phyloP scores from a whole-genome alignment of 2,797 vertebrate genomes.

The Tragelaphus oryx region DNA sequence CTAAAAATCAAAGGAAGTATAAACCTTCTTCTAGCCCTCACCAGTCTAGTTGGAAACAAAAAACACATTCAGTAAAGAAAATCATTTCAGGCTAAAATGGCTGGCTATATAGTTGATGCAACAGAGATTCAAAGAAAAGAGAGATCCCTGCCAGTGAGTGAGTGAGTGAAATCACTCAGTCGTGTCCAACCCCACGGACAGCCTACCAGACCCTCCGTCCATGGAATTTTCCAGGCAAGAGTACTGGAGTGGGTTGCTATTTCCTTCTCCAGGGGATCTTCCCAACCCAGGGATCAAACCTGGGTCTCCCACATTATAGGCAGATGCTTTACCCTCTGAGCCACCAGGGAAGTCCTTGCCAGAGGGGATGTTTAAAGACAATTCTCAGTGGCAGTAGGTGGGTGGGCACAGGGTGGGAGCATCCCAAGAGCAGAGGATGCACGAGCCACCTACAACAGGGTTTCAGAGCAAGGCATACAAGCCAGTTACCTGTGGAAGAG shows the following conservation, averaged over 20 bases:
- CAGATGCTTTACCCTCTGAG: neutral
- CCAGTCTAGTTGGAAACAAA: neutral
- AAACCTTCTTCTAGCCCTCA: neutral
- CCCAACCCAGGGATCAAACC: rapidly evolving
- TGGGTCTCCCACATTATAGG: neutral
- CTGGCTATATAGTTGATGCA: neutral
- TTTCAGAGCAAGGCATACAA: neutral
- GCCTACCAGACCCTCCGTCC: neutral
- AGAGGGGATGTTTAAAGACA: neutral
- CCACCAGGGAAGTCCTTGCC: neutral
- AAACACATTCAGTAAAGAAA: conserved; percentile 15
- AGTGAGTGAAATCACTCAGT: neutral
- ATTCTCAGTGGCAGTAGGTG: neutral
- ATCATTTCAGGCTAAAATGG: neutral
- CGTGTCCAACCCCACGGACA: rapidly evolving
- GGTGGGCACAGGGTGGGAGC: neutral
- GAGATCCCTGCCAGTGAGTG: neutral
- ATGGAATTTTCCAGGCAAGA: neutral
- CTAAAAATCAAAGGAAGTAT: neutral
- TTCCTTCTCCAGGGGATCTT: neutral
- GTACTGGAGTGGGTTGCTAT: neutral
- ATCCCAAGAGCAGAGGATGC: neutral
- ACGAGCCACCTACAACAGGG: neutral
- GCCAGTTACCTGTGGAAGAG: neutral
- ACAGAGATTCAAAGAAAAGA: neutral